Evolutionary conservation across 2,888 invertebrate genomes (phyloP), one percentile per base, ranked within the genome.

Genomic region (Acanthopleura granulata): DNA sequence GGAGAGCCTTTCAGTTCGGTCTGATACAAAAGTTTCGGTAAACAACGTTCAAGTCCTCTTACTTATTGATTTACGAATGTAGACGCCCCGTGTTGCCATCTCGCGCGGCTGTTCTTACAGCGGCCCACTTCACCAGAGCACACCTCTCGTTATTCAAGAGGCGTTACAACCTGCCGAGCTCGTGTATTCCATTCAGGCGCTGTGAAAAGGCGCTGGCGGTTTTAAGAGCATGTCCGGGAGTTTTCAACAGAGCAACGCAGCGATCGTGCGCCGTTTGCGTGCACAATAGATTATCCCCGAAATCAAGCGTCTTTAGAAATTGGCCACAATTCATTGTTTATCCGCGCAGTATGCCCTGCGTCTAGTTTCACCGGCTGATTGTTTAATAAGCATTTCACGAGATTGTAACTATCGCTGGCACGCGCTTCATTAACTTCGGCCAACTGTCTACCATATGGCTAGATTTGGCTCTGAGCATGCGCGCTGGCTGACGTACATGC

Each of bases 321-420:
- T 27, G 25, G 16, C 22, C 16, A 27, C 27, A 15, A 22, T 27
- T 66, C 29, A 66, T 66, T 66, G 66, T 66, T 22, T 66, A 16
- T 27, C 29, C 29, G 22, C 29, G 29, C 22, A 66, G 66, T 27
- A 66, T 27, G 66, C 25, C 66, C 22, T 27, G 27, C 29, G 66
- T 27, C 66, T 27, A 22, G 66, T 27, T 66, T 27, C 25, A 9
- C 16, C 18, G 22, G 29, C 16, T 66, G 66, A 66, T 66, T 66
- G 66, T 66, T 66, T 66, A 66, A 66, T 66, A 66, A 66, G 66
- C 25, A 16, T 27, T 66, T 66, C 66, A 66, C 66, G 66, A 66
- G 66, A 66, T 66, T 66, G 66, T 66, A 66, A 66, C 66, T 22
- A 66, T 66, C 66, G 16, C 22, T 27, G 66, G 29, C 66, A 27